Conservation (phyloP, 2,888 invertebrate species). For the Abrostola tripartita region DNA sequence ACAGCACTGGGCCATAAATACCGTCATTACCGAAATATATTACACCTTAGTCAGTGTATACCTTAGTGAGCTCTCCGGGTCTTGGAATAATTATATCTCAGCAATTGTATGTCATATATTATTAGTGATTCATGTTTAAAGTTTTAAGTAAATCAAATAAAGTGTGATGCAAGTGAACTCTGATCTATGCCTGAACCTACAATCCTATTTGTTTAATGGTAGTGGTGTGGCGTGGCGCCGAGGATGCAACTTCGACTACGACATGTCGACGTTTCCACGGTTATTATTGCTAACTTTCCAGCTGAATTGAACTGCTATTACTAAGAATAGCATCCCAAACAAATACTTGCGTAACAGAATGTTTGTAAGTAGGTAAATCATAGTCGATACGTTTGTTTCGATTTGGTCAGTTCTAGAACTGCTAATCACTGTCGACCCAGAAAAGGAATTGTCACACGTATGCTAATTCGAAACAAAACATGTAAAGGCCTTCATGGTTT, state of each 20-base stretch:
- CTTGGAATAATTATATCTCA: not conserved
- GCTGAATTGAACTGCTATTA: slow-evolving; percentile 29
- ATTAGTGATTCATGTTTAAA: slow-evolving; percentile 12
- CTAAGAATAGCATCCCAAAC: slow-evolving; percentile 43
- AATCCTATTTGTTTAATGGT: slow-evolving; percentile 54
- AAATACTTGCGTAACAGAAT: slow-evolving; percentile 24
- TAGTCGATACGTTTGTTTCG: slow-evolving; percentile 27
- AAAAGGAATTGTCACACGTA: slow-evolving; percentile 35
- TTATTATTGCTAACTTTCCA: slow-evolving; percentile 50
- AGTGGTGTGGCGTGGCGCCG: slow-evolving; percentile 31
- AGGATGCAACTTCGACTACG: slow-evolving; percentile 42
- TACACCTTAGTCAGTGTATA: not conserved
- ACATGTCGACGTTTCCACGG: slow-evolving; percentile 44
- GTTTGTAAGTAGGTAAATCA: slow-evolving; percentile 8
- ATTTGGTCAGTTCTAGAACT: slow-evolving; percentile 27
- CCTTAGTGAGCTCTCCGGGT: slow-evolving; percentile 1
- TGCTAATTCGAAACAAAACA: slow-evolving; percentile 35
- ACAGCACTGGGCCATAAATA: slow-evolving; percentile 20
- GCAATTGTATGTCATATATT: slow-evolving; percentile 1
- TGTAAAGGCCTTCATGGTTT: slow-evolving; percentile 4
- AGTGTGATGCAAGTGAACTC: slow-evolving; percentile 44
- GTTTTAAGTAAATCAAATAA: slow-evolving; percentile 48
- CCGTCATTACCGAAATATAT: slow-evolving; percentile 29
- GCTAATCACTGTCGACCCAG: slow-evolving; percentile 53
- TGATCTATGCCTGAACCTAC: slow-evolving; percentile 42